These are phyloP conservation scores for Amphimallon solstitiale DNA, from an alignment of 2,888 invertebrate genomes.

Conservation along the genomic window DNA sequence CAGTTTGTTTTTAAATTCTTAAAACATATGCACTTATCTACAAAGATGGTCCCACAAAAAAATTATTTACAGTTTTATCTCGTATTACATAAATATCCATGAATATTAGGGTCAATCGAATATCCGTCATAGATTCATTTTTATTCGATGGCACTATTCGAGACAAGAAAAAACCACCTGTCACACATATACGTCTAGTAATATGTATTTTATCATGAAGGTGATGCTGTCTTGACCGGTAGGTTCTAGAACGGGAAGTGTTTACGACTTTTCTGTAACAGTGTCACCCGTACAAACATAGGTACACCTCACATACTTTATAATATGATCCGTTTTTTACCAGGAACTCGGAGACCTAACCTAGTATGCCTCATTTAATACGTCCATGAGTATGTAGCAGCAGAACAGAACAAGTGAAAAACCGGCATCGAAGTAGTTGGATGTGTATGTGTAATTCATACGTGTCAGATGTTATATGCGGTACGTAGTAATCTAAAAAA, in stretches of 20 bases:
- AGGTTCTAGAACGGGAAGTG: constrained; percentile 5
- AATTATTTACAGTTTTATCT: not conserved
- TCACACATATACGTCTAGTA: constrained; percentile 9
- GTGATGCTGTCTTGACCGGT: constrained; percentile 12
- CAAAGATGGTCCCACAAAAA: no score
- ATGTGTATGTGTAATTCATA: not conserved
- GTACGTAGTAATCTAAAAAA: not conserved
- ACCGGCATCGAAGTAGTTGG: constrained; percentile 14
- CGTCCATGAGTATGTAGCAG: not conserved
- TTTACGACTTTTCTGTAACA: constrained; percentile 11
- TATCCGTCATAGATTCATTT: not conserved
- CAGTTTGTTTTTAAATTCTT: no score
- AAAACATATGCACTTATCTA: no score
- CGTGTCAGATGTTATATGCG: constrained; percentile 6
- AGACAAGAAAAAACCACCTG: not conserved
- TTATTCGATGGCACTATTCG: not conserved
- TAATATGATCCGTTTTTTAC: constrained; percentile 22
- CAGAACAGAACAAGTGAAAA: constrained; percentile 18
- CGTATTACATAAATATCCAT: not conserved
- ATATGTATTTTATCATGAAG: constrained; percentile 7
- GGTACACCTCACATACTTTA: not conserved
- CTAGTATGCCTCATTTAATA: constrained; percentile 16
- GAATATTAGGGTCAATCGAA: constrained; percentile 1
- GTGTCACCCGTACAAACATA: constrained; percentile 9
- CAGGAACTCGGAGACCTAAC: constrained; percentile 28